A percentile compares a stretch with the other conserved stretches of the same genome.
These are phyloP conservation scores for Pangasius macronema DNA, from an alignment of 2,797 vertebrate species.

Conservation along the genomic window DNA sequence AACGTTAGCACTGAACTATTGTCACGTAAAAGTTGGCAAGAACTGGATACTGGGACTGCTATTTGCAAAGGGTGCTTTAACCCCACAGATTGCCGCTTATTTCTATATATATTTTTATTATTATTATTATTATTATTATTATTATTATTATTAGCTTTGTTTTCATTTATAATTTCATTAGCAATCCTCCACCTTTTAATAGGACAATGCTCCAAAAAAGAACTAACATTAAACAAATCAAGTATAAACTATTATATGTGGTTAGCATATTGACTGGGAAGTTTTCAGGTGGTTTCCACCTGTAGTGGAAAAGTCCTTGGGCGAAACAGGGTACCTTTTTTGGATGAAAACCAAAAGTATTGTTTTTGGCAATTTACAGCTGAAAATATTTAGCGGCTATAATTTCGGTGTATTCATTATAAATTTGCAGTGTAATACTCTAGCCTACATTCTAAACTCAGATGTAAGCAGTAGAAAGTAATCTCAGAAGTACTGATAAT, in stretches of 20 bases:
- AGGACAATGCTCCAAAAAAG: neutral
- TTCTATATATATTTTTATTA: neutral
- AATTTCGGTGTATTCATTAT: neutral
- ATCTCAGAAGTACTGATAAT: slow-evolving; percentile 10
- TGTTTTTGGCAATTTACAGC: neutral
- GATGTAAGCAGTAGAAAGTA: slow-evolving; percentile 5
- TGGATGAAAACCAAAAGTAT: neutral
- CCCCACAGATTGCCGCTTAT: neutral
- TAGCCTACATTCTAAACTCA: neutral
- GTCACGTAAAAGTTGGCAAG: neutral
- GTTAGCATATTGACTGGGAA: neutral
- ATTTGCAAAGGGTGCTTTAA: neutral
- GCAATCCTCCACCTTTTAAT: neutral
- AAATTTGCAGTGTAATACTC: neutral
- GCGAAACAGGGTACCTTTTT: neutral
- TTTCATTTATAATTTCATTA: neutral
- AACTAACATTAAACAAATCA: neutral
- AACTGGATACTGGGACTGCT: neutral
- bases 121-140: neutral
- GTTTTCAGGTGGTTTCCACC: neutral
- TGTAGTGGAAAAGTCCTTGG: neutral
- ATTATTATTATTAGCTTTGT: neutral
- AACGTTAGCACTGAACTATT: too few species aligned
- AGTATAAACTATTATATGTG: neutral
- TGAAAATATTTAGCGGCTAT: neutral